Base-by-base conservation (phyloP, 2,888 invertebrate genomes). In the Pristionchus entomophagus region DNA sequence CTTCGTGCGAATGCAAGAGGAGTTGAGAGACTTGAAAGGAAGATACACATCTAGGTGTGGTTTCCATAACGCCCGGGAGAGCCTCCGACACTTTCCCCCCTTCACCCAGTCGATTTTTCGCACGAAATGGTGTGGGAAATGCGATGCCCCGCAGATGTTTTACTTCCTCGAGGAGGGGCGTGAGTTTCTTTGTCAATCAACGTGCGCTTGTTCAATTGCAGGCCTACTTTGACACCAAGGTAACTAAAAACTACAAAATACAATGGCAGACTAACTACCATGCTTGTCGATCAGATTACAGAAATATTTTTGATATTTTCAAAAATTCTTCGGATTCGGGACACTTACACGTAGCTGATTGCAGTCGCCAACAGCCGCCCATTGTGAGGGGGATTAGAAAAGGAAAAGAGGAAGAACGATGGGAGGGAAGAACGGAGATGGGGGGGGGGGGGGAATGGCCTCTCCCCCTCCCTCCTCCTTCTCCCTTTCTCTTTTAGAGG, bases 401-500 rank as follows among this genome's bases (percentile, higher is more conserved):
- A 45, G 73, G 38, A 22, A 41, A 26, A 22, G 22, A 22, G 56
- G 65, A 65, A 17, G 65, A 38, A 69, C 69, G 35, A 73, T 73
- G 65, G 19, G 26, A 35, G 19, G 19, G 65, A 65, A 32, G 73
- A 73, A 73, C 73, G 17, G 56, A 56, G 73, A 45, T 14, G 32
- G 29, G 56, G 56, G 29, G 51, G 59, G 29, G 38, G 29, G 41
- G 73, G n/a, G 73, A 73, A 73, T 73, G 73, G 73, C 41, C 73
- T 73, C 73, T 45, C 26, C 73, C 41, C 26, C 45, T 19, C 26
- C 73, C 65, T 35, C 73, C 73, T 56, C 73, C 14, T 26, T 73
- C 73, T 73, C 73, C 73, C 73, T 73, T 73, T 73, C 73, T 45
- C 73, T 73, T 69, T 73, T 41, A 73, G 69, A 73, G 69, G 69